Base-by-base conservation (phyloP, 2,888 invertebrate genomes). In the Chydorus sphaericus region DNA sequence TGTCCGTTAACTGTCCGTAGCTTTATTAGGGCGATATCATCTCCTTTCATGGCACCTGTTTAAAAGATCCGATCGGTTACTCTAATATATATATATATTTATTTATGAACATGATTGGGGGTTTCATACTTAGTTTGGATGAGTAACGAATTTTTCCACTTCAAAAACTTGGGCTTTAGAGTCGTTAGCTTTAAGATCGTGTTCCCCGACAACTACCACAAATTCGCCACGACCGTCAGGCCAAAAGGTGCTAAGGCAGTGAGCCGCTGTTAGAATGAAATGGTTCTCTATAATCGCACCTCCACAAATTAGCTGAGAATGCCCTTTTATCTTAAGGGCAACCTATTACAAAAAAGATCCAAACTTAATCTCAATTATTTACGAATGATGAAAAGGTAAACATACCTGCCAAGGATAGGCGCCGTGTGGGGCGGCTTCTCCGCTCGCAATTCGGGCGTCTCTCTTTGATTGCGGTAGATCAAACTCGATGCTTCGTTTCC, bases 351-450 rank as follows among this genome's bases (percentile, higher is more conserved):
- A n/a, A n/a, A n/a, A n/a, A n/a, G n/a, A n/a, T n/a, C n/a, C n/a
- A n/a, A n/a, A n/a, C n/a, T n/a, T n/a, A n/a, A n/a, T n/a, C n/a
- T n/a, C n/a, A n/a, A n/a, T n/a, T n/a, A n/a, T n/a, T n/a, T n/a
- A n/a, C n/a, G n/a, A n/a, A n/a, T n/a, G n/a, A n/a, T n/a, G n/a
- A n/a, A n/a, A n/a, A n/a, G n/a, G n/a, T n/a, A n/a, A n/a, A n/a
- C n/a, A n/a, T 59, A 81, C 83, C 69, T 82, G 82, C 85, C 85
- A 85, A 5, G 85, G 85, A 66, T 80, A 80, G 0, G 83, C 81
- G 0, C 84, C 84, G 60, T 80, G 78, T 0, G 80, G 78, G 0
- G 81, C 78, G 59, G 77, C 76, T 16, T 75, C 71, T 0, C 84
- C 84, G 0, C 83, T 83, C 1, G 84, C 78, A 10, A 85, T 81